Base-by-base conservation (phyloP, 2,113 vertebrate genomes). In the Elanus axillaris region DNA sequence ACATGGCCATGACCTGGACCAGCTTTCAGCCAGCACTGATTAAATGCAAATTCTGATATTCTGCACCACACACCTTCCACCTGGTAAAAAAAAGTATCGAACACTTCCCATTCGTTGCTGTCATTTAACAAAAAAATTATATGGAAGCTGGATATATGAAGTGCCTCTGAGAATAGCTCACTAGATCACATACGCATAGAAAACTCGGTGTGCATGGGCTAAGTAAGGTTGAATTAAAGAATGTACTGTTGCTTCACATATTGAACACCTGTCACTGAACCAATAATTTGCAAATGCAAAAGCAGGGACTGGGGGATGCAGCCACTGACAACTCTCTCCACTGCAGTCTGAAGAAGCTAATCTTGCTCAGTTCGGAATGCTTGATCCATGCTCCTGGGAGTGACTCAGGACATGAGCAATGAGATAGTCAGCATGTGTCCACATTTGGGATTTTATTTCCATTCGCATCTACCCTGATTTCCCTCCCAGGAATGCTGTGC, bases 201-300 rank as follows among this genome's bases (percentile, higher is more conserved):
- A 76, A 95, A 83, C 20, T 32, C 76, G 31, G 32, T 11, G 20
- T 50, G 63, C 67, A 67, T 1, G 11, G 62, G 82, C 84, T 83
- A 90, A 91, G 90, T 5, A 80, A 85, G n/a, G 82, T 66, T 88
- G 85, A 94, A 96, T 66, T 93, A 95, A 95, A 78, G 72, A 96
- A 89, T 48, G 80, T 50, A 59, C 89, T 55, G 47, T 52, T 96
- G 86, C 76, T 96, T 88, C 64, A 71, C 47, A 52, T 91, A 95
- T 67, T 68, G 80, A 93, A 81, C 34, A 23, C 43, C 91, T 91
- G 80, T 94, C 94, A 87, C 93, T 74, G 75, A 89, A 89, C 56
- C 3, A 0, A 66, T 90, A 94, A 94, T 75, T 81, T 93, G 89
- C 83, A 95, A 95, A 91, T 26, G 53, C 80, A 88, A 67, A 83